Conservation (phyloP, 2,888 invertebrate species). For the Gerris lacustris region DNA sequence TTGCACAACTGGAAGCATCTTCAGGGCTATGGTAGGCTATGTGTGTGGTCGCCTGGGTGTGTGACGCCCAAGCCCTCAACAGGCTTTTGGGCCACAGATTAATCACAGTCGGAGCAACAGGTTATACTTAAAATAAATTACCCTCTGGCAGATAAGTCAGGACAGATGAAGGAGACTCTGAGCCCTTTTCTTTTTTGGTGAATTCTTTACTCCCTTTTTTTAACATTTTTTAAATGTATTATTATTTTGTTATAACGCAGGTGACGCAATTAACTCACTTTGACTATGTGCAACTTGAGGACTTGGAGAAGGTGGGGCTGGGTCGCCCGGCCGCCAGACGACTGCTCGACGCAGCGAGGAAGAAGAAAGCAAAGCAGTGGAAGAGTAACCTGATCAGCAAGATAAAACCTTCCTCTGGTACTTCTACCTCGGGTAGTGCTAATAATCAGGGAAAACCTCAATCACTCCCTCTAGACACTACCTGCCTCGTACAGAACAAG, state of each 20-base stretch:
- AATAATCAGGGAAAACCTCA: slow-evolving; percentile 20
- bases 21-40: no score
- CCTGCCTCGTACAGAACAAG: slow-evolving; percentile 74
- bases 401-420: slow-evolving; percentile 4
- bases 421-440: slow-evolving; percentile 35
- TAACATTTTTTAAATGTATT: slow-evolving; percentile 9
- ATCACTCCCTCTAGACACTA: slow-evolving; percentile 38
- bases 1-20: no score
- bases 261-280: slow-evolving; percentile 89
- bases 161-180: no score
- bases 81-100: no score
- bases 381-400: slow-evolving; percentile 60
- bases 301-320: slow-evolving; percentile 86
- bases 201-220: not conserved
- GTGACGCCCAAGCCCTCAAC: no score
- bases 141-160: no score
- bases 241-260: slow-evolving; percentile 38
- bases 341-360: slow-evolving; percentile 81
- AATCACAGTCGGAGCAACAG: no score
- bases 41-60: no score
- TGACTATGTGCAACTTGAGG: slow-evolving; percentile 90
- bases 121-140: no score
- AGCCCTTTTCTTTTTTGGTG: no score
- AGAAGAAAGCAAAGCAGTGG: slow-evolving; percentile 68
- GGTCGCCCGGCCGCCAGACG: slow-evolving; percentile 86